Conservation (phyloP, 2,113 vertebrate genomes). For the Hippoglossus stenolepis region DNA sequence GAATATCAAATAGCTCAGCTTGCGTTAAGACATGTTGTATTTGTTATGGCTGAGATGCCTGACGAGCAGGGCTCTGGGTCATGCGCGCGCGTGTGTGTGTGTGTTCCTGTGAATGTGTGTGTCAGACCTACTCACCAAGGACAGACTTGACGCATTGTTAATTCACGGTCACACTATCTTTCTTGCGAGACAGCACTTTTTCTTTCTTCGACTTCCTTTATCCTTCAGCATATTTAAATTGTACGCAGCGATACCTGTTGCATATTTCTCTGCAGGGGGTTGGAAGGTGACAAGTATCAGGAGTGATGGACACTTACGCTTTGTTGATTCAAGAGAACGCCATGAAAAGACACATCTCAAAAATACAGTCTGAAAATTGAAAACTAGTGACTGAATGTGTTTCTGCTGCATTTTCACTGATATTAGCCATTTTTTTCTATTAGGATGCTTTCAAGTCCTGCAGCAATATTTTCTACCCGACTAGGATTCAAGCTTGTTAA, state of each 20-base stretch:
- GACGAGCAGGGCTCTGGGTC: constrained; percentile 6
- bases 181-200: not conserved
- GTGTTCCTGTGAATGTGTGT: not conserved
- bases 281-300: not conserved
- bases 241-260: not conserved
- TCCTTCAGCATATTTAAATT: not conserved
- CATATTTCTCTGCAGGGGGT: not conserved
- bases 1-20: constrained; percentile 19
- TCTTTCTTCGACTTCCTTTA: not conserved
- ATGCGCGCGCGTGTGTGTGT: constrained; percentile 3
- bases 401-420: too few species aligned
- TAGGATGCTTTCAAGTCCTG: not conserved
- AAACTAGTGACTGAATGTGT: too few species aligned
- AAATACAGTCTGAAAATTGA: too few species aligned
- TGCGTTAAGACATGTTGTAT: constrained; percentile 6
- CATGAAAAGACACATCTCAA: too few species aligned
- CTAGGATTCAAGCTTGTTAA: not conserved
- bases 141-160: constrained; percentile 37
- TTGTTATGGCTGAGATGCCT: constrained; percentile 18
- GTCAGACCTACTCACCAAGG: constrained; percentile 16
- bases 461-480: not conserved
- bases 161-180: constrained; percentile 36
- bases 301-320: too few species aligned
- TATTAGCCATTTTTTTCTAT: not conserved
- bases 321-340: too few species aligned